Percentiles rank a stretch among this genome's conserved stretches.
These are phyloP conservation scores for Kryptolebias ocellatus DNA, from an alignment of 2,797 vertebrate species.

Conservation along the genomic window DNA sequence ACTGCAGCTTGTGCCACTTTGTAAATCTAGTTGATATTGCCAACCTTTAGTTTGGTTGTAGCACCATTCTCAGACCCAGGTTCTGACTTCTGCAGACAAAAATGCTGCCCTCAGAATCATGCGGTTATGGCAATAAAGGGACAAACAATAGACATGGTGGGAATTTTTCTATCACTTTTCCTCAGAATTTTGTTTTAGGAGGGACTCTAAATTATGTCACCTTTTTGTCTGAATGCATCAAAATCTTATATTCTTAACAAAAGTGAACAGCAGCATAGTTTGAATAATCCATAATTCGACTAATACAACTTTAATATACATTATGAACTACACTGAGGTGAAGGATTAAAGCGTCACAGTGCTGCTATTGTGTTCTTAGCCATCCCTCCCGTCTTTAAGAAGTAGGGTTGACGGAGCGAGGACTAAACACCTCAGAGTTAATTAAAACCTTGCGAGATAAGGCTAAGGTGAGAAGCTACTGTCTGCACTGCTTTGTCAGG, in stretches of 20 bases:
- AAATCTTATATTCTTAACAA: not conserved
- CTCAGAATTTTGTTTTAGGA: not conserved
- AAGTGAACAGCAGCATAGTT: not conserved
- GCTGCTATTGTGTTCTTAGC: conserved; percentile 41
- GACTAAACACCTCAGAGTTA: conserved; percentile 51
- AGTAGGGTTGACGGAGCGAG: conserved; percentile 38
- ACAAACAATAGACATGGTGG: not conserved
- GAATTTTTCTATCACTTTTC: not conserved
- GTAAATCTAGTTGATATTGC: too few relatives aligned
- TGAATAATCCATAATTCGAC: conserved; percentile 29
- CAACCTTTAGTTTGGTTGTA: too few relatives aligned
- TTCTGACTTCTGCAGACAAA: too few relatives aligned
- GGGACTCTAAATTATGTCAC: not conserved
- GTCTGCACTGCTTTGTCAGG: conserved; percentile 53
- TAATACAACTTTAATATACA: conserved; percentile 30
- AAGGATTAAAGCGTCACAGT: conserved; percentile 48
- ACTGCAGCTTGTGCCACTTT: too few relatives aligned
- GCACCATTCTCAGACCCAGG: too few relatives aligned
- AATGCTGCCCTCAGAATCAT: too few relatives aligned
- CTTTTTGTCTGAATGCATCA: not conserved
- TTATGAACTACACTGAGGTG: conserved; percentile 51
- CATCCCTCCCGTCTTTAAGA: conserved; percentile 39
- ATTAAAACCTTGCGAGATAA: conserved; percentile 65
- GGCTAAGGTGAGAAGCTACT: conserved; percentile 40
- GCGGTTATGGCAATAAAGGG: too few relatives aligned